Percentiles rank a stretch among this genome's conserved stretches.
Conservation (phyloP, 2,797 vertebrate species). For the Enteromius thamalakanensis region DNA sequence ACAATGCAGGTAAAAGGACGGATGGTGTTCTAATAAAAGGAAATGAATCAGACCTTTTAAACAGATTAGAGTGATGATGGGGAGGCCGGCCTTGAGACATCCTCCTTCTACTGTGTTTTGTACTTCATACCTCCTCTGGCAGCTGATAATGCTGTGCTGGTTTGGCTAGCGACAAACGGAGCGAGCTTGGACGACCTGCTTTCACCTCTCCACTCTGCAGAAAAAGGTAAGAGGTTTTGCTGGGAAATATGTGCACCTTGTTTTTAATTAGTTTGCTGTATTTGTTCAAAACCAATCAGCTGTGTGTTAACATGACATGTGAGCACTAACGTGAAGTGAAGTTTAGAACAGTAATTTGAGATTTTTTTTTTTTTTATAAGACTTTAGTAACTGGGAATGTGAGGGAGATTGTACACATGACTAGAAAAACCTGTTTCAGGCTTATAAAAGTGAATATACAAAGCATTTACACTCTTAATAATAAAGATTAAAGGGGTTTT, state of each 20-base stretch:
- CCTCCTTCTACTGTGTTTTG: constrained; percentile 26
- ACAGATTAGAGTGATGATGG: not conserved
- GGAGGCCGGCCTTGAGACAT: constrained; percentile 27
- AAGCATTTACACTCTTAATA: not conserved
- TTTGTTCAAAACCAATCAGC: not conserved
- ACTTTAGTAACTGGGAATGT: not conserved
- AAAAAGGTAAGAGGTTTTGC: constrained; percentile 27
- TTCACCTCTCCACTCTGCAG: not conserved
- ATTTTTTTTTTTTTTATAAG: not conserved
- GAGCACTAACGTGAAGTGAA: not conserved
- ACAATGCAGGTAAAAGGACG: not conserved
- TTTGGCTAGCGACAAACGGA: not conserved
- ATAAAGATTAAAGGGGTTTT: not conserved
- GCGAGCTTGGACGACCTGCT: not conserved
- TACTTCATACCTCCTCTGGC: constrained; percentile 10
- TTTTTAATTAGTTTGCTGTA: not conserved
- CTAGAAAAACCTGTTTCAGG: constrained; percentile 15
- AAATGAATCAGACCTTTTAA: constrained; percentile 16
- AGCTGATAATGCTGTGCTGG: not conserved
- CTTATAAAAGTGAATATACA: not conserved
- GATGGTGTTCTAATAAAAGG: constrained; percentile 1
- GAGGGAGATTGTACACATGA: not conserved
- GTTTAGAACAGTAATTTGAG: not conserved
- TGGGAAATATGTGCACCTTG: not conserved
- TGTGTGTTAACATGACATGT: not conserved